Conservation (phyloP, 2,113 vertebrate species). For the Odobenus rosmarus region DNA sequence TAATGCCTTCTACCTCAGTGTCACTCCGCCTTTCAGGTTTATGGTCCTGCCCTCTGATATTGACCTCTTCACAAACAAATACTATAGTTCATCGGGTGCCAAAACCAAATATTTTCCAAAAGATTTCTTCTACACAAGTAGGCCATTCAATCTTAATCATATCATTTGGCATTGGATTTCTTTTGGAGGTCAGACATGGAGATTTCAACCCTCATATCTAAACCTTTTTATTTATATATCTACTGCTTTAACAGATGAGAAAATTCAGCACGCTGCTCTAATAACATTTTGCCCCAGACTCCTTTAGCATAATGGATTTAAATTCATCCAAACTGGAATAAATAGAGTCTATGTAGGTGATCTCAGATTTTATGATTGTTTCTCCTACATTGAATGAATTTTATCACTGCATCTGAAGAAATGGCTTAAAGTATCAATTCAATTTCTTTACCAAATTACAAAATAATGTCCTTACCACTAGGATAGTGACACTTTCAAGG, state of each 20-base stretch:
- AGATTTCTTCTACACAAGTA: background rate
- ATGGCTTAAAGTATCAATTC: background rate
- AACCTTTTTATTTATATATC: background rate
- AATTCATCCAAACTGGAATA: background rate
- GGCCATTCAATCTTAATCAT: background rate
- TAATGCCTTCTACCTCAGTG: background rate
- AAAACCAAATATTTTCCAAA: background rate
- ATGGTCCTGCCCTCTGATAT: rapidly evolving
- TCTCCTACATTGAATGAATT: background rate
- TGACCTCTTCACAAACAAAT: background rate
- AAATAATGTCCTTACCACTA: background rate
- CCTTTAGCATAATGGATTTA: background rate
- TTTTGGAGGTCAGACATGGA: no score
- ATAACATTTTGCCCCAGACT: no score
- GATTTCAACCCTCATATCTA: background rate
- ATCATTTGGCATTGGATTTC: background rate
- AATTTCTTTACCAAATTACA: background rate
- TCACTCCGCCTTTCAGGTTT: no score
- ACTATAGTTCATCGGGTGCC: rapidly evolving
- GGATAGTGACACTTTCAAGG: background rate
- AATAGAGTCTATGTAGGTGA: background rate
- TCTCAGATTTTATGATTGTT: background rate
- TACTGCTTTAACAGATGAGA: background rate
- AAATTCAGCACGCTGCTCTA: background rate
- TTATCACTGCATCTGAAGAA: background rate